These are phyloP conservation scores for Macropis europaea DNA, from an alignment of 2,888 invertebrate species.

Conservation along the genomic window DNA sequence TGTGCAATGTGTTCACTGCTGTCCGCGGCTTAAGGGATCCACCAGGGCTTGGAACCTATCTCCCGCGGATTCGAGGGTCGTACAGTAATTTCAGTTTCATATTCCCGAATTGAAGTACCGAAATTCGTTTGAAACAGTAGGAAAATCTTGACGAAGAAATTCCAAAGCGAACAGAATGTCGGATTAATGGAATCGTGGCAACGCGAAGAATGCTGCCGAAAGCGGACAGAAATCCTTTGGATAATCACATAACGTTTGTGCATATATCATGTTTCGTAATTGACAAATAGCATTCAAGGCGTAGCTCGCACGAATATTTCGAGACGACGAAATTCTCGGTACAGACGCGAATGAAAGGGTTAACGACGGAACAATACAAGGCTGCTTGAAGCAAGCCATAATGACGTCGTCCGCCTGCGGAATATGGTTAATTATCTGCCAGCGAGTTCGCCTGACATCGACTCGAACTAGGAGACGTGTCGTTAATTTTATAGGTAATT, in stretches of 20 bases:
- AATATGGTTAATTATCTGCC: constrained; percentile 52
- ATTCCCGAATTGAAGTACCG: no score
- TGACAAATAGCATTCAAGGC: constrained; percentile 12
- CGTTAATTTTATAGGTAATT: constrained; percentile 55
- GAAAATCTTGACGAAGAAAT: no score
- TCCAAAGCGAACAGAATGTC: no score
- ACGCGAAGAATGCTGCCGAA: neutral
- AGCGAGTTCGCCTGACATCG: constrained; percentile 31
- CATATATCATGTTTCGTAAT: constrained; percentile 19
- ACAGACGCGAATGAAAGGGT: constrained; percentile 33
- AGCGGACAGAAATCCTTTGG: neutral
- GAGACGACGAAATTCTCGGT: constrained; percentile 34
- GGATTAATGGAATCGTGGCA: neutral
- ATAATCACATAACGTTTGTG: neutral
- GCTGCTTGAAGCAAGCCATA: constrained; percentile 27
- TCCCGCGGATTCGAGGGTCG: no score
- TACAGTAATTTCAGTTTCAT: no score
- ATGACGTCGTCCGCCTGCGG: constrained; percentile 34
- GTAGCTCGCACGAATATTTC: constrained; percentile 9
- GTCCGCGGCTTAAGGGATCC: no score
- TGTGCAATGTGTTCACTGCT: no score
- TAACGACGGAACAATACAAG: constrained; percentile 45
- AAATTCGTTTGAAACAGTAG: no score
- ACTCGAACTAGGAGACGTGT: constrained; percentile 30
- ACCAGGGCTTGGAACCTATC: no score